Evolutionary conservation across 2,888 invertebrate genomes (phyloP).

Genomic region (Thalpophila matura): DNA sequence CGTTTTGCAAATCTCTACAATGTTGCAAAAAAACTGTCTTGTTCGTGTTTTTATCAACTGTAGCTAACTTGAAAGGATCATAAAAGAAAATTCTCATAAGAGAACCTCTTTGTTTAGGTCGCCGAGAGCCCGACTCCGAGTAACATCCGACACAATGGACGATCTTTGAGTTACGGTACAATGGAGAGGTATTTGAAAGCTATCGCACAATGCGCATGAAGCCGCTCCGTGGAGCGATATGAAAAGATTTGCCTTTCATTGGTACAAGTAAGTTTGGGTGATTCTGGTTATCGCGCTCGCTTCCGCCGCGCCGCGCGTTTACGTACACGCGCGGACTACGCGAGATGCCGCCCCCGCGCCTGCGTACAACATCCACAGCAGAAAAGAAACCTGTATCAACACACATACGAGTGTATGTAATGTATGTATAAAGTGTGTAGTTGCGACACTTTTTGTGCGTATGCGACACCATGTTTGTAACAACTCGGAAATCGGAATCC

Average conservation of each 20-base stretch:
- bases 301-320: conserved; percentile 58
- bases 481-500: conserved; percentile 45
- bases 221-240: conserved; percentile 11
- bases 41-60: conserved; percentile 11
- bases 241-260: conserved; percentile 23
- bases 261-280: conserved; percentile 10
- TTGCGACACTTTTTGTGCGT: conserved; percentile 31
- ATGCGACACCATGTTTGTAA: conserved; percentile 42
- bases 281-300: conserved; percentile 44
- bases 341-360: conserved; percentile 13
- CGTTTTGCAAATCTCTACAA: not conserved
- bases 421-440: not conserved
- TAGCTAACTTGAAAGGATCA: conserved; percentile 23
- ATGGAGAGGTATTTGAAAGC: conserved; percentile 36
- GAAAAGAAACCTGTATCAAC: conserved; percentile 46
- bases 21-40: conserved; percentile 3
- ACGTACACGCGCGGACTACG: conserved; percentile 41
- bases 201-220: conserved; percentile 31
- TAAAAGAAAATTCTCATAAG: conserved; percentile 32
- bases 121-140: conserved; percentile 19
- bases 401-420: conserved; percentile 13
- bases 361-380: conserved; percentile 18
- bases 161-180: conserved; percentile 34
- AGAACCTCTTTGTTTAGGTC: conserved; percentile 30
- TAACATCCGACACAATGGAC: conserved; percentile 30